A percentile compares a stretch with the other conserved stretches of the same genome.
These are phyloP conservation scores for Malurus melanocephalus DNA, from an alignment of 2,113 vertebrate species.

Conservation along the genomic window DNA sequence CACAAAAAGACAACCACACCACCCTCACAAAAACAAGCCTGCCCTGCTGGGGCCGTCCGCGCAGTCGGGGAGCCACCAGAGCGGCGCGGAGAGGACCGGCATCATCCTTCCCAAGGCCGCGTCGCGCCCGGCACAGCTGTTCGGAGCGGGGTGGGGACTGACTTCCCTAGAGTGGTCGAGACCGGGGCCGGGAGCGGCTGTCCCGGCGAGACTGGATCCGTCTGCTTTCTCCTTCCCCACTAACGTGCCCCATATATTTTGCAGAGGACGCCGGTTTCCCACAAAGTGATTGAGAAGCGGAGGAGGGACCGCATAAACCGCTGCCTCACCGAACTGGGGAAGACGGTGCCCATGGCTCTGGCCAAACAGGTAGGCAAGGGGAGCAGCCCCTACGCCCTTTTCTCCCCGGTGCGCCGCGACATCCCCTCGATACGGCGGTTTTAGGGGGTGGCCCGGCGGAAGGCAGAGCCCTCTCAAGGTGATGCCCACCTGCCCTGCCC, in stretches of 20 bases:
- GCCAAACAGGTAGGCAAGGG: slow-evolving; percentile 89
- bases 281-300: slow-evolving; percentile 97
- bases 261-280: slow-evolving; percentile 92
- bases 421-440: neutral
- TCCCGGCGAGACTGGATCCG: neutral
- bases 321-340: slow-evolving; percentile 91
- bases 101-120: neutral
- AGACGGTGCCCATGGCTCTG: slow-evolving; percentile 94
- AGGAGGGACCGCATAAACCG: slow-evolving; percentile 94
- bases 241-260: slow-evolving; percentile 8
- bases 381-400: neutral
- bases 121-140: neutral
- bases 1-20: neutral
- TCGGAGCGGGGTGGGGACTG: neutral
- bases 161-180: neutral
- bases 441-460: neutral
- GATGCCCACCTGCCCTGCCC: neutral
- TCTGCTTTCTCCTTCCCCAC: neutral
- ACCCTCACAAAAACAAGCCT: neutral
- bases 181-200: neutral
- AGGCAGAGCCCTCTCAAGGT: neutral
- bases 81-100: neutral
- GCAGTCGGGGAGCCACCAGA: neutral
- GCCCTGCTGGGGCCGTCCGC: neutral
- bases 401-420: neutral